These are phyloP conservation scores for Pelodiscus sinensis DNA, from an alignment of 2,113 vertebrate species.

Conservation along the genomic window DNA sequence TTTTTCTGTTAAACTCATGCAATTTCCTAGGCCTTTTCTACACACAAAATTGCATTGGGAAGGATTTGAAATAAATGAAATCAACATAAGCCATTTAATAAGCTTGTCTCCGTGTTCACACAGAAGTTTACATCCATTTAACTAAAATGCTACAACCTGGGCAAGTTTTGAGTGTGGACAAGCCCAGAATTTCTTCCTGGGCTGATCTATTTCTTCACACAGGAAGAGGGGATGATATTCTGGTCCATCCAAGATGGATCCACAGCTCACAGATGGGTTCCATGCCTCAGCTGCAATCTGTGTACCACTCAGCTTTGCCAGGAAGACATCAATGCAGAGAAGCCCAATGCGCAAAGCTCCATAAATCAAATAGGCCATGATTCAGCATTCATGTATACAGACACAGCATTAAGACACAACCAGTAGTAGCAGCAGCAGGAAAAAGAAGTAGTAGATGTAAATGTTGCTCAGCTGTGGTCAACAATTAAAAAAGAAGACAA, in stretches of 20 bases:
- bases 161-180: neutral
- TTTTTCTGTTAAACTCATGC: neutral
- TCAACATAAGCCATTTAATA: fast-evolving
- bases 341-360: neutral
- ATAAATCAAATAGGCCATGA: neutral
- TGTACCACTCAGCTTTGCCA: neutral
- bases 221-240: neutral
- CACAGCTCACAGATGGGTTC: neutral
- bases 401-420: neutral
- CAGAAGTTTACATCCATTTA: neutral
- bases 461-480: fast-evolving
- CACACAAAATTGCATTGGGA: neutral
- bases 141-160: neutral
- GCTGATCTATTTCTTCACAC: neutral
- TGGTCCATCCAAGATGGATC: neutral
- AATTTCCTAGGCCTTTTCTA: neutral
- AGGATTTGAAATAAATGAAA: neutral
- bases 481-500: neutral
- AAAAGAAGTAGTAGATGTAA: fast-evolving
- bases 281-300: neutral
- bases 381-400: neutral
- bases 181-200: neutral
- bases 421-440: no score
- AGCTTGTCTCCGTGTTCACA: neutral
- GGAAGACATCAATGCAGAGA: neutral